These are phyloP conservation scores for Abrostola triplasia DNA, from an alignment of 2,888 invertebrate species.

Conservation along the genomic window DNA sequence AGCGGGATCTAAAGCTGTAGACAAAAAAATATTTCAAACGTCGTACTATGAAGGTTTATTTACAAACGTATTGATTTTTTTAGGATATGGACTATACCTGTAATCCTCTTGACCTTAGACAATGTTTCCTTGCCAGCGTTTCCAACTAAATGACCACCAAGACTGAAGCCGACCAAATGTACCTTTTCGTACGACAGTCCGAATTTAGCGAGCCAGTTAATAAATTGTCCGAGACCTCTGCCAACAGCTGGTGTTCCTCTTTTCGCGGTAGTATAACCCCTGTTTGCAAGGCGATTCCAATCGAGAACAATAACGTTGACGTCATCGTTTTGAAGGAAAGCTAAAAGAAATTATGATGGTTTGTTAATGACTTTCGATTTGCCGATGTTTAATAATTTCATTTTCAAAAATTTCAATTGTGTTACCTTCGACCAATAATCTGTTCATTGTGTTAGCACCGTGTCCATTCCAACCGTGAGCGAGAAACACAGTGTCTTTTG, in stretches of 20 bases:
- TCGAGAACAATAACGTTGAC: conserved; percentile 81
- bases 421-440: conserved; percentile 66
- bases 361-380: not conserved
- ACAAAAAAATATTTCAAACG: not conserved
- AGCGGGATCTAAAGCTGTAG: conserved; percentile 79
- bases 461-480: conserved; percentile 76
- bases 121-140: conserved; percentile 71
- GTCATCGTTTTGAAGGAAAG: conserved; percentile 68
- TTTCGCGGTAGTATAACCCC: conserved; percentile 72
- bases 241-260: conserved; percentile 67
- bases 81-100: conserved; percentile 62
- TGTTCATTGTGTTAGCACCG: conserved; percentile 66
- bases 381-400: not conserved
- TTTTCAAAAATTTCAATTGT: not conserved
- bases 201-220: conserved; percentile 64
- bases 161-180: conserved; percentile 82
- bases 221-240: conserved; percentile 66
- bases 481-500: conserved; percentile 66
- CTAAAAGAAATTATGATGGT: conserved; percentile 54
- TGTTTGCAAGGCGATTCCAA: conserved; percentile 75
- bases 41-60: not conserved
- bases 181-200: conserved; percentile 67
- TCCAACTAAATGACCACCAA: conserved; percentile 81
- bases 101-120: conserved; percentile 70
- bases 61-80: not conserved